Conservation (phyloP, 2,797 vertebrate genomes). For the Scolopax rusticola region DNA sequence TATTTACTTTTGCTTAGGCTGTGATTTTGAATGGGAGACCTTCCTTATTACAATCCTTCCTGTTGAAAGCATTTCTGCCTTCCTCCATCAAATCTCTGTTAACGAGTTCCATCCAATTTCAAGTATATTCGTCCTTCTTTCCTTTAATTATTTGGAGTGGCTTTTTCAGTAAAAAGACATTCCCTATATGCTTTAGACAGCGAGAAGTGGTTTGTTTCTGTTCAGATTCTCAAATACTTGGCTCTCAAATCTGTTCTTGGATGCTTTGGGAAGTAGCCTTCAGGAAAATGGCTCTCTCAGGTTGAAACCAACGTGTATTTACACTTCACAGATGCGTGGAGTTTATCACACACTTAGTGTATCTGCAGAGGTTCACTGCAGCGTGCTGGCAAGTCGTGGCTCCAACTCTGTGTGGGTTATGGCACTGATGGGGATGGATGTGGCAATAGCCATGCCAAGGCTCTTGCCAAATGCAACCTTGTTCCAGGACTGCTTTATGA, state of each 20-base stretch:
- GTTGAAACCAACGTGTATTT: neutral
- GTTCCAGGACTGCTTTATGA: neutral
- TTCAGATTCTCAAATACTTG: neutral
- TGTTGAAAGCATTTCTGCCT: neutral
- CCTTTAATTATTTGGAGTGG: neutral
- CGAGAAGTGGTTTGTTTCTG: neutral
- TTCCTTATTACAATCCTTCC: neutral
- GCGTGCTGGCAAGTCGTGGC: neutral
- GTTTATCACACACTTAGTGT: neutral
- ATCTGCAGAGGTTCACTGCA: neutral
- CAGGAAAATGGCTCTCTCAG: neutral
- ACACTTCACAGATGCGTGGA: accelerated
- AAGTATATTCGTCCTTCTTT: neutral
- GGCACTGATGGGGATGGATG: neutral
- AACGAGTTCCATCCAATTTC: neutral
- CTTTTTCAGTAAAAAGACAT: neutral
- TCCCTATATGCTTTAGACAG: neutral
- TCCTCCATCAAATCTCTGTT: neutral
- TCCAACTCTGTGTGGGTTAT: accelerated
- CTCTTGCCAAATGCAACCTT: neutral
- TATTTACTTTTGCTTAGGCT: slow-evolving; percentile 2
- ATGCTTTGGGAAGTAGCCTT: neutral
- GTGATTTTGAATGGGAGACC: neutral
- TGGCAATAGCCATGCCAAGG: neutral
- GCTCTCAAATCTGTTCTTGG: neutral